phyloP scores from a whole-genome alignment of 2,888 invertebrate genomes.

The Crioceris asparagi region DNA sequence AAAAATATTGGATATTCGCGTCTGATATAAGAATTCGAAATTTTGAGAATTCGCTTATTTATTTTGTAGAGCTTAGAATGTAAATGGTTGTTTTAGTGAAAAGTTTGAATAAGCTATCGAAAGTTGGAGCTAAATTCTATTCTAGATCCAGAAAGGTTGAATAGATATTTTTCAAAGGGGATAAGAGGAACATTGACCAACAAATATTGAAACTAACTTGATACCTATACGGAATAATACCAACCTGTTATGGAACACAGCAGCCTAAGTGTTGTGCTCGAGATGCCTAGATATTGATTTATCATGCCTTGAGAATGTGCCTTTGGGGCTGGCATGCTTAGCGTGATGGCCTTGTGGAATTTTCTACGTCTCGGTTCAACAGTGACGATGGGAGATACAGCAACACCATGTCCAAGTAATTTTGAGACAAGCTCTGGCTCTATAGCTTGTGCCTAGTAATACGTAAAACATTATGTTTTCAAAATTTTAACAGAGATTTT shows the following conservation, averaged over 20 bases:
- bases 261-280: conserved; percentile 76
- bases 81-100: too few species aligned
- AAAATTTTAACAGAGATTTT: neutral
- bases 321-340: conserved; percentile 85
- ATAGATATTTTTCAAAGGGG: too few species aligned
- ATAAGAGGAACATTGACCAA: too few species aligned
- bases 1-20: too few species aligned
- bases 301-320: conserved; percentile 58
- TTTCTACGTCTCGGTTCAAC: conserved; percentile 95
- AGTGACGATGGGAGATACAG: conserved; percentile 95
- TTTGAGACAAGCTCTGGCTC: conserved; percentile 74
- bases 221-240: too few species aligned
- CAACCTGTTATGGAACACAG: conserved; percentile 94
- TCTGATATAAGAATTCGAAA: too few species aligned
- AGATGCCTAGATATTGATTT: conserved; percentile 63
- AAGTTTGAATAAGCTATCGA: too few species aligned
- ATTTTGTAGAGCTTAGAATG: too few species aligned
- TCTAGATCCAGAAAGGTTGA: too few species aligned
- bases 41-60: too few species aligned
- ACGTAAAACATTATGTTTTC: neutral
- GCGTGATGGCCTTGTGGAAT: conserved; percentile 96
- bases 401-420: conserved; percentile 88
- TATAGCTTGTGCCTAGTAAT: conserved; percentile 81
- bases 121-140: too few species aligned
- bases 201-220: too few species aligned